Evolutionary conservation across 2,888 invertebrate genomes (phyloP).

Genomic region (Drosophila infuscata): DNA sequence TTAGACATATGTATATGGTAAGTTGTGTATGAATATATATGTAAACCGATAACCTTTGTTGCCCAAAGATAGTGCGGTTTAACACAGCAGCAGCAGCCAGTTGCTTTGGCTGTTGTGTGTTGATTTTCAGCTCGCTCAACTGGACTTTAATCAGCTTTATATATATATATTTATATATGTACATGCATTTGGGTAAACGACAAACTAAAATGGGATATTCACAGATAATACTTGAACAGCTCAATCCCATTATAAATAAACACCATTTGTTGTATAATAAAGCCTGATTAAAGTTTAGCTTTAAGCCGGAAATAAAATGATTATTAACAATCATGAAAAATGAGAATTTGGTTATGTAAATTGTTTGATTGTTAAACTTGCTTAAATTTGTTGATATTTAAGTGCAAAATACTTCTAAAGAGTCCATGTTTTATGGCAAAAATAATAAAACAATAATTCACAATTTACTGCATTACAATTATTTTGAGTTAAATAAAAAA

Average conservation of each 20-base stretch:
- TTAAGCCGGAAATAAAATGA: not conserved
- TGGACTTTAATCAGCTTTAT: conserved; percentile 33
- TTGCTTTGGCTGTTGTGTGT: conserved; percentile 46
- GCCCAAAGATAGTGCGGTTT: conserved; percentile 47
- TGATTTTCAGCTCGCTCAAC: conserved; percentile 26
- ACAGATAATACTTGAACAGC: not conserved
- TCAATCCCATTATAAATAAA: conserved; percentile 9
- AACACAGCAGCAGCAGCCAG: conserved; percentile 25
- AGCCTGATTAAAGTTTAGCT: not conserved
- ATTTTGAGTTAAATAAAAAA: not conserved
- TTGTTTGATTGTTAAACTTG: too few relatives aligned
- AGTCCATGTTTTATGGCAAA: not conserved
- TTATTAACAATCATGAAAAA: not conserved
- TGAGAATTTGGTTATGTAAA: not conserved
- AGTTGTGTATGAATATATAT: not conserved
- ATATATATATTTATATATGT: not conserved
- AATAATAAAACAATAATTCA: too few relatives aligned
- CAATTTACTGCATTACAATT: not conserved
- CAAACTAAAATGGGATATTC: not conserved
- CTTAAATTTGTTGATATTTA: not conserved
- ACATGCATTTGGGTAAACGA: not conserved
- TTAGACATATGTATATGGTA: conserved; percentile 15
- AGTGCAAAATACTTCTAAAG: rapidly evolving
- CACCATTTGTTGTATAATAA: not conserved
- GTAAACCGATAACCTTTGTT: conserved; percentile 50